phyloP scores from a whole-genome alignment of 1,140 invertebrate species.

The Drosophila takahashii region DNA sequence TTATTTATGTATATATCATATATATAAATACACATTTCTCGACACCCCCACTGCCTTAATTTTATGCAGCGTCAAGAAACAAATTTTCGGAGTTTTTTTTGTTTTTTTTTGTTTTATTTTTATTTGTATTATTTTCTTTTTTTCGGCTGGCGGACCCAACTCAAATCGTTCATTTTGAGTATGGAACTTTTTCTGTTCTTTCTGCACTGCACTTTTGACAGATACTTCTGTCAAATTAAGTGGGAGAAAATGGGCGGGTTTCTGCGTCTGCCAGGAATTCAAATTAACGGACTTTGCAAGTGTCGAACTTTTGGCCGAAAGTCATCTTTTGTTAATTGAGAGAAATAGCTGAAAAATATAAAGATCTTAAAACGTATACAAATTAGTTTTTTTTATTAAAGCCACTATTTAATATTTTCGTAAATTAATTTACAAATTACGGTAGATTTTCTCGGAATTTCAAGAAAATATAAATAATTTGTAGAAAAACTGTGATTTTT shows the following conservation, averaged over 20 bases:
- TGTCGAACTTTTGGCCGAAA: neutral
- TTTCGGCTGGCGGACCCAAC: constrained; percentile 23
- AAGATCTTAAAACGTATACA: no score
- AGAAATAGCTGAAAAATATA: neutral
- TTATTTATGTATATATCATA: neutral
- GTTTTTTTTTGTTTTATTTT: neutral
- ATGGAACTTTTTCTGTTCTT: constrained; percentile 11
- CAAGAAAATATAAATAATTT: no score
- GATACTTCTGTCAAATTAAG: constrained; percentile 11
- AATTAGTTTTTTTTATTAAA: no score
- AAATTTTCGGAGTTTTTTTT: constrained; percentile 11
- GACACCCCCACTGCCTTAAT: constrained; percentile 42
- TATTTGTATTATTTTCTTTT: neutral
- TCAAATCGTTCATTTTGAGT: constrained; percentile 32
- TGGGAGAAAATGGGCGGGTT: neutral
- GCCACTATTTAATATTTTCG: no score
- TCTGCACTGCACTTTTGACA: constrained; percentile 26
- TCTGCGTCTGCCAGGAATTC: constrained; percentile 3
- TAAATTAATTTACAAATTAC: no score
- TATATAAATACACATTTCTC: no score
- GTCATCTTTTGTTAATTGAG: neutral
- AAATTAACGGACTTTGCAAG: constrained; percentile 7
- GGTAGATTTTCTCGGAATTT: no score
- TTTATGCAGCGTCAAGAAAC: constrained; percentile 70
- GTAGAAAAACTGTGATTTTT: no score